Conservation (phyloP, 2,797 vertebrate genomes). For the Xenops minutus region DNA sequence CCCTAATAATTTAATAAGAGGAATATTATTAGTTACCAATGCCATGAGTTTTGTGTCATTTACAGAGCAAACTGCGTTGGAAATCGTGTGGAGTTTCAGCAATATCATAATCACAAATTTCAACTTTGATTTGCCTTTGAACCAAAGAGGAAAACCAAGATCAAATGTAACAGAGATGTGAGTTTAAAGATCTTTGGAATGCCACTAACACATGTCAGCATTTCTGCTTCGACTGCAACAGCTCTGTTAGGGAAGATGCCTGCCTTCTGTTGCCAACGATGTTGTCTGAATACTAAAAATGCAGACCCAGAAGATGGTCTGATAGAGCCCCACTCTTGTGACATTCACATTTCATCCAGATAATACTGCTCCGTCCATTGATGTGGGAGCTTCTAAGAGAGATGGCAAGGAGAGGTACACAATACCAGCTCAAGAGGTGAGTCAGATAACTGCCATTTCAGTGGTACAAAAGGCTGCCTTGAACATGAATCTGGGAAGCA, state of each 20-base stretch:
- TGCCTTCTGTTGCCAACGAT: not conserved
- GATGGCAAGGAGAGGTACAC: not conserved
- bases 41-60: not conserved
- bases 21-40: not conserved
- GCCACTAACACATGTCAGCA: not conserved
- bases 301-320: not conserved
- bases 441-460: not conserved
- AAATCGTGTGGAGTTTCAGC: not conserved
- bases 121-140: slow-evolving; percentile 24
- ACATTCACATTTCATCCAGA: slow-evolving; percentile 11
- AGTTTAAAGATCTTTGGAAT: slow-evolving; percentile 37
- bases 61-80: not conserved
- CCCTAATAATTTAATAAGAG: not conserved
- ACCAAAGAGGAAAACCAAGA: slow-evolving; percentile 16
- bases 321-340: not conserved
- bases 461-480: not conserved
- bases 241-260: not conserved
- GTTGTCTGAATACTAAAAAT: slow-evolving; percentile 36
- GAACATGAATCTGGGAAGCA: not conserved
- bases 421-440: not conserved
- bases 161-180: not conserved
- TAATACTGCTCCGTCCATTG: slow-evolving; percentile 7
- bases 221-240: not conserved
- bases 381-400: not conserved
- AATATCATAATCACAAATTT: not conserved